phyloP scores from a whole-genome alignment of 2,888 invertebrate species.

The Parthenolecanium corni region DNA sequence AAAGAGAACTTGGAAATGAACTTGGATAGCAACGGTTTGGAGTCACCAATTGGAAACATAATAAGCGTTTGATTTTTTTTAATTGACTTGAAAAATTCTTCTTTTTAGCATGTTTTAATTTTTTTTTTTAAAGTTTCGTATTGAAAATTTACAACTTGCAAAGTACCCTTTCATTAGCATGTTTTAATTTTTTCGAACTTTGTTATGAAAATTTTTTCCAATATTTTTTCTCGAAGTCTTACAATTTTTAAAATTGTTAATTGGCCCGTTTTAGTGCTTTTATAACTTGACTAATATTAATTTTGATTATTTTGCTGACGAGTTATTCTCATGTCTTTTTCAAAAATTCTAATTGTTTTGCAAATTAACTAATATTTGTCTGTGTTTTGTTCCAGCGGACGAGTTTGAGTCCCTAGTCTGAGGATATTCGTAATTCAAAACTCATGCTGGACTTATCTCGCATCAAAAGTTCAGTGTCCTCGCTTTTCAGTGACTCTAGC shows the following conservation, averaged over 20 bases:
- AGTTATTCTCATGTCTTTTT: background rate
- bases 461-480: background rate
- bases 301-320: background rate
- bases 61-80: no score
- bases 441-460: constrained; percentile 15
- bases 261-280: no score
- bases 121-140: no score
- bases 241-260: background rate
- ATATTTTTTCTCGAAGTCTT: background rate
- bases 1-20: background rate
- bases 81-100: no score
- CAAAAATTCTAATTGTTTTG: no score
- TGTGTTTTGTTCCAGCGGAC: background rate
- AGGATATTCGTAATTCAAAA: constrained; percentile 5
- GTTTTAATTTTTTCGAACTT: no score
- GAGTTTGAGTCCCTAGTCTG: background rate
- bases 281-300: background rate
- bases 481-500: constrained; percentile 21
- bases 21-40: constrained; percentile 1
- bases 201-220: no score
- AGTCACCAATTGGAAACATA: constrained; percentile 10
- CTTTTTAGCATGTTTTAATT: no score
- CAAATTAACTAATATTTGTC: background rate
- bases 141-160: no score
- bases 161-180: no score